Evolutionary conservation across 1,140 invertebrate genomes (phyloP).

Genomic region (Drosophila littoralis): DNA sequence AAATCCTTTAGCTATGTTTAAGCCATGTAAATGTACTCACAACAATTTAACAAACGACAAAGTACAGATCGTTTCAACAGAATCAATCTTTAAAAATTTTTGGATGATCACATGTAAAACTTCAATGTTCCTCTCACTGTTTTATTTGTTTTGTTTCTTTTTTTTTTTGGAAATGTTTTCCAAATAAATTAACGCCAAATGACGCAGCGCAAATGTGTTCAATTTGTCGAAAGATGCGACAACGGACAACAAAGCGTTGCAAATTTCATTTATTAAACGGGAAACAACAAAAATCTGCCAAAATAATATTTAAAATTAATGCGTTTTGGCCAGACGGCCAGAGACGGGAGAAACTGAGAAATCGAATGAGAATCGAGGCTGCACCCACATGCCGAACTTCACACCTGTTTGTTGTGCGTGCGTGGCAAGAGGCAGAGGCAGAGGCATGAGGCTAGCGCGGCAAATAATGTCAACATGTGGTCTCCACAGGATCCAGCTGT

Average conservation of each 20-base stretch:
- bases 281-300: conserved; percentile 60
- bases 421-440: conserved; percentile 11
- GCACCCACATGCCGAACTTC: conserved; percentile 73
- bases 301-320: conserved; percentile 83
- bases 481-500: conserved; percentile 60
- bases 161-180: not conserved
- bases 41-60: too few relatives aligned
- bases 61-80: too few relatives aligned
- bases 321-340: conserved; percentile 36
- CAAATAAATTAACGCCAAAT: conserved; percentile 59
- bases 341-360: conserved; percentile 18
- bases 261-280: conserved; percentile 70
- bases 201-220: conserved; percentile 62
- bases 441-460: conserved; percentile 9
- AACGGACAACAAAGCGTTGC: conserved; percentile 28
- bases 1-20: too few relatives aligned
- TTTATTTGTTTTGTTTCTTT: not conserved
- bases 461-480: conserved; percentile 76
- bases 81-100: too few relatives aligned
- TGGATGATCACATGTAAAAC: too few relatives aligned
- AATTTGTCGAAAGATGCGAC: conserved; percentile 69
- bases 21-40: too few relatives aligned
- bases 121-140: not conserved
- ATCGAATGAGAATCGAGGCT: conserved; percentile 26
- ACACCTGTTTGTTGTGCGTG: conserved; percentile 61